These are phyloP conservation scores for Ormia ochracea DNA, from an alignment of 2,888 invertebrate species.

Conservation along the genomic window DNA sequence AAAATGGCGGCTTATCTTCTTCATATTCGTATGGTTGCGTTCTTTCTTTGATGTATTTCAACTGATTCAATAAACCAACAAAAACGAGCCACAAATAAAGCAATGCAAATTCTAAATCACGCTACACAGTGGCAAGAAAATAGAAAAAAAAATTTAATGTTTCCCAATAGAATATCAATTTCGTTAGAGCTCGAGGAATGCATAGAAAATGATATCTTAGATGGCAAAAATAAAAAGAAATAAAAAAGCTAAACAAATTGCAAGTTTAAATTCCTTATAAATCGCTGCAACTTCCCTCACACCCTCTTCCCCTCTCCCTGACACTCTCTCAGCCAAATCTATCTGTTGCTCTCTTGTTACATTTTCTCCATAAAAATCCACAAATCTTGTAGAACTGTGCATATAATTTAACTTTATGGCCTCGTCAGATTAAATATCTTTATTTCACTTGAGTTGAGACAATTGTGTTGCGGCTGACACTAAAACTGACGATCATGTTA, in stretches of 20 bases:
- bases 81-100: slow-evolving; percentile 1
- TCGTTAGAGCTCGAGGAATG: neutral
- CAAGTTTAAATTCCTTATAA: slow-evolving; percentile 6
- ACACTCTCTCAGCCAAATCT: neutral
- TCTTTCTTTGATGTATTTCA: too few species aligned
- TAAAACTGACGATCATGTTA: slow-evolving; percentile 11
- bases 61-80: neutral
- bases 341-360: neutral
- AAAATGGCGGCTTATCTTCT: slow-evolving; percentile 29
- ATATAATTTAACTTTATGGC: slow-evolving; percentile 22
- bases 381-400: neutral
- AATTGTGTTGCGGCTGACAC: slow-evolving; percentile 37
- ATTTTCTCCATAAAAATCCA: neutral
- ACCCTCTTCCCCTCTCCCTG: neutral
- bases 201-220: slow-evolving; percentile 9
- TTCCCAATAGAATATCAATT: slow-evolving; percentile 50
- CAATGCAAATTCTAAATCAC: slow-evolving; percentile 13
- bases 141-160: slow-evolving; percentile 15
- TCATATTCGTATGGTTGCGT: too few species aligned
- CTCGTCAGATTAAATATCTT: slow-evolving; percentile 32
- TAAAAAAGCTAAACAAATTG: neutral
- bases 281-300: neutral
- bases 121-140: slow-evolving; percentile 6
- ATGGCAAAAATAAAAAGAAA: too few species aligned
- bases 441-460: slow-evolving; percentile 33